A percentile compares a stretch with the other conserved stretches of the same genome.
Conservation (phyloP, 1,140 invertebrate genomes). For the Calliopsis andreniformis region DNA sequence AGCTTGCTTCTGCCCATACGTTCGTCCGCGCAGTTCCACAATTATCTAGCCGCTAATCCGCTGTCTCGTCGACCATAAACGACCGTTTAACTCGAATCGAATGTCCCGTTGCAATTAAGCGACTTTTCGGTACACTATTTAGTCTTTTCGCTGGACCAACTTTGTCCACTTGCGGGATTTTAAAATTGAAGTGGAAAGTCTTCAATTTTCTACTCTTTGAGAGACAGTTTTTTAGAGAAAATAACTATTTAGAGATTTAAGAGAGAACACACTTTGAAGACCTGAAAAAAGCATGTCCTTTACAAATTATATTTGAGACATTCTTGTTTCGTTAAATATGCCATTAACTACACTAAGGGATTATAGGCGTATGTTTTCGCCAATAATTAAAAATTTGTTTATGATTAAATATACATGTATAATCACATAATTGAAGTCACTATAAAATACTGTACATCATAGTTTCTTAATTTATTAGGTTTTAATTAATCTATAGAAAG, state of each 20-base stretch:
- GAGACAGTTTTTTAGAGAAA: not conserved
- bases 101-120: conserved; percentile 48
- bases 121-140: conserved; percentile 22
- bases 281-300: too few species aligned
- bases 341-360: too few species aligned
- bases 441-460: too few species aligned
- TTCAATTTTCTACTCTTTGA: not conserved
- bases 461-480: too few species aligned
- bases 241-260: not conserved
- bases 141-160: conserved; percentile 2
- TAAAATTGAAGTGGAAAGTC: not conserved
- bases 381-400: too few species aligned
- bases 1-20: conserved; percentile 33
- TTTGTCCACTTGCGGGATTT: not conserved
- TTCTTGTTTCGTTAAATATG: too few species aligned
- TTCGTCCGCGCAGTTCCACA: conserved; percentile 33
- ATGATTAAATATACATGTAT: too few species aligned
- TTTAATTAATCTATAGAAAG: too few species aligned
- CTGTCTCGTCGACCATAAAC: conserved; percentile 58
- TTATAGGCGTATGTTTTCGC: too few species aligned
- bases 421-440: too few species aligned
- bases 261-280: too few species aligned
- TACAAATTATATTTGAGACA: too few species aligned
- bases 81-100: conserved; percentile 50
- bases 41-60: conserved; percentile 49